Evolutionary conservation across 2,113 vertebrate genomes (phyloP), one percentile per base, ranked within the genome.

Genomic region (Cottus gobio): DNA sequence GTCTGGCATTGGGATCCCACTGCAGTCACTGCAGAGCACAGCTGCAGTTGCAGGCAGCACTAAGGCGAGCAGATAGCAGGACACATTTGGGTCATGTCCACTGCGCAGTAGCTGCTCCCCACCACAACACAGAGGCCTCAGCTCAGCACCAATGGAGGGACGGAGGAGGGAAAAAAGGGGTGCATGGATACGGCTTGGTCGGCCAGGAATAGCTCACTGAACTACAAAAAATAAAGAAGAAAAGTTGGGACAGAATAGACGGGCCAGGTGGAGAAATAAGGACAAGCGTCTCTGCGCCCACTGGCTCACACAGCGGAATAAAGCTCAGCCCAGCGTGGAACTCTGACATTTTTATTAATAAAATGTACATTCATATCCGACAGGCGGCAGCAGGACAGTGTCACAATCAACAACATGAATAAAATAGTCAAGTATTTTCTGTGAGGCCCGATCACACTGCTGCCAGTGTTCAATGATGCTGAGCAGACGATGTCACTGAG

Each of bases 21-120:
- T 77, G 86, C 66, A 79, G 67, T 62, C 62, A 62, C 7, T 64
- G 77, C 67, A 58, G 79, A 77, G 72, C 64, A 63, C 68, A 71
- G 68, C 68, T 85, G 82, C 77, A 60, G 75, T 24, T 82, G 16
- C 36, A 77, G 60, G 68, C 62, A 16, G 70, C 2, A 28, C 52
- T 44, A 28, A 10, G 37, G 50, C 81, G 66, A 46, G 70, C 26
- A 65, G 58, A 68, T 18, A 37, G 67, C 31, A 42, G 82, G 88
- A 92, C 84, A 78, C 87, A 92, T 93, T 87, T 91, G 84, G 93
- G 91, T 92, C 91, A 93, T 9, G 85, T 87, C 82, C 85, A 83
- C 57, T 71, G 48, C 79, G 42, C 60, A 58, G 83, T 42, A 48
- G 61, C 61, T 69, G 65, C 69, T 57, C 65, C 64, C 80, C n/a